Base-by-base conservation (phyloP, 2,797 vertebrate genomes). In the Sarcoramphus papa region DNA sequence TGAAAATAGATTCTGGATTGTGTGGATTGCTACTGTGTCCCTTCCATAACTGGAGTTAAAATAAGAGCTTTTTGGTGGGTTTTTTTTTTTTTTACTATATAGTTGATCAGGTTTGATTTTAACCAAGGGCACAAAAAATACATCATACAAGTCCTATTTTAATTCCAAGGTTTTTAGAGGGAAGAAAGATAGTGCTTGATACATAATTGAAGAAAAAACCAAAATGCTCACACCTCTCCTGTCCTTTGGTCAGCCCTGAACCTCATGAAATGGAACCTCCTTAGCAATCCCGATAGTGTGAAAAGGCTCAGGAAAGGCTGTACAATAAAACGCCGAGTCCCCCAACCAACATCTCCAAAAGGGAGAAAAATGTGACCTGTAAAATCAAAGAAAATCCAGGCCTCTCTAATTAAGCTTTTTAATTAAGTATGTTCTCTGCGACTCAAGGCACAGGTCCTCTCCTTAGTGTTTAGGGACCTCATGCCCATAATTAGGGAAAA, bases 1-100 rank as follows among this genome's bases (percentile, higher is more conserved):
- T 91, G 89, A 75, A 91, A 96, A 96, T 96, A 95, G 92, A 73
- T 65, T 75, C 43, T 67, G 87, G 65, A 41, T 65, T 78, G 47
- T 30, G 27, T 53, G 62, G 67, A 76, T 91, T 64, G 47, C 65
- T 76, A 7, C 51, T 54, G 43, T 12, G 24, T 41, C 35, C 30
- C 27, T 67, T 77, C 33, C 24, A 8, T 80, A 85, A 70, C 25
- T 33, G 9, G 23, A 85, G n/a, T 67, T 92, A 70, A 88, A 81
- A 50, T n/a, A 81, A 76, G 25, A 65, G 20, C 2, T 64, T 75
- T 53, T 51, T 27, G 4, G 23, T 37, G 31, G 4, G 47, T 23
- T 2, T 14, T 1, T 15, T 68, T 30, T 47, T 48, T 53, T 22
- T 16, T 68, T 30, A 8, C 67, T n/a, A 12, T 25, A 15, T 8